phyloP scores from a whole-genome alignment of 53 echinoderm and acorn worm genomes.

The Paracentrotus lividus region DNA sequence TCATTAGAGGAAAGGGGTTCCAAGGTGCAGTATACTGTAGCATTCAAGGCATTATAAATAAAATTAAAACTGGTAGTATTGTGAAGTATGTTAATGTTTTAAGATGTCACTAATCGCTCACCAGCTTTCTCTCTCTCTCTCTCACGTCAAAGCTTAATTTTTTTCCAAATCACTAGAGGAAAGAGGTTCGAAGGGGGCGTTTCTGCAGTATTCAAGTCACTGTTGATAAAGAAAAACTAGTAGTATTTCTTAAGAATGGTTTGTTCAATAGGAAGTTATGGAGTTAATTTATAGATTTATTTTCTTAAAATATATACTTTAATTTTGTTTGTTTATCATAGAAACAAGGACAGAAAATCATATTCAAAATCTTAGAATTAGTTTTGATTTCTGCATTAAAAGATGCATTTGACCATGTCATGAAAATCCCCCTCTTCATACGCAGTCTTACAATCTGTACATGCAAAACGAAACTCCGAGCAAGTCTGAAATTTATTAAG shows the following conservation, averaged over 20 bases:
- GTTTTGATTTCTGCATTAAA: not conserved
- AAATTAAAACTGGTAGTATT: too few species aligned
- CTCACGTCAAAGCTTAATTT: not conserved
- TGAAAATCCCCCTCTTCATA: not conserved
- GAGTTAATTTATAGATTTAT: too few species aligned
- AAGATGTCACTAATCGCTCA: not conserved
- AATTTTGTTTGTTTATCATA: not conserved
- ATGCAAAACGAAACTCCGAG: not conserved
- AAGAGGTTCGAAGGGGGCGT: not conserved
- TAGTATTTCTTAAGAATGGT: not conserved
- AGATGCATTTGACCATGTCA: not conserved
- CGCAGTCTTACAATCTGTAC: too few species aligned
- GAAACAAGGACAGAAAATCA: not conserved
- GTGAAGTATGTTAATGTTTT: constrained; percentile 18
- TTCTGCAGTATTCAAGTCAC: too few species aligned
- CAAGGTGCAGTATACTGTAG: not conserved
- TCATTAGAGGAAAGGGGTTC: not conserved
- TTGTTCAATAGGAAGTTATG: not conserved
- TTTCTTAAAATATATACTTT: not conserved
- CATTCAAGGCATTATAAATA: not conserved
- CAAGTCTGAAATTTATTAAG: constrained; percentile 30
- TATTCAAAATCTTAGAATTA: not conserved
- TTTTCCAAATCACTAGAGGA: not conserved
- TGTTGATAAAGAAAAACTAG: too few species aligned
- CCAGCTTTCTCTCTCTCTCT: too few species aligned